Evolutionary conservation across 2,113 vertebrate species (phyloP).

Genomic region (Enhydra lutris): DNA sequence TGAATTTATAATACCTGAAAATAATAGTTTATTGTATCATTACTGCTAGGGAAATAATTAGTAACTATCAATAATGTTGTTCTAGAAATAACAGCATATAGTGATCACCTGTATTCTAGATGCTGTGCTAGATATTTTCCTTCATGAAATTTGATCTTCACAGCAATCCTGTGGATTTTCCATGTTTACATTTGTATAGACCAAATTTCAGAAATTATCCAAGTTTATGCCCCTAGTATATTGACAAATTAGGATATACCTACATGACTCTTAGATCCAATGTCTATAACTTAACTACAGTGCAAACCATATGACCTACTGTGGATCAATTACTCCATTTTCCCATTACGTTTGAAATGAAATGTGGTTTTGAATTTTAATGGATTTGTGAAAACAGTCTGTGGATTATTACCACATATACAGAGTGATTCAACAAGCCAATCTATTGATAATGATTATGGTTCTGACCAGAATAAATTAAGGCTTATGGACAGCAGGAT

Average conservation of each 20-base stretch:
- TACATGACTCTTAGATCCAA: neutral
- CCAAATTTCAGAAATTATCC: neutral
- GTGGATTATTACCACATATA: neutral
- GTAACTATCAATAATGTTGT: neutral
- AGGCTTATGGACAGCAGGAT: neutral
- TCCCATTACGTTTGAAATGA: neutral
- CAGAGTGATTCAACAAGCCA: neutral
- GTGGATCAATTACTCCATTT: neutral
- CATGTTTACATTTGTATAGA: neutral
- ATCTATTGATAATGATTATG: neutral
- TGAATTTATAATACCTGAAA: neutral
- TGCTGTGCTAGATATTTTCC: neutral
- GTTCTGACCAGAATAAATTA: neutral
- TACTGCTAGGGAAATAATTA: neutral
- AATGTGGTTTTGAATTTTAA: neutral
- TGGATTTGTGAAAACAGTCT: neutral
- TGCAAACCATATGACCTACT: neutral
- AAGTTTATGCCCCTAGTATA: neutral
- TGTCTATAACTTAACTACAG: neutral
- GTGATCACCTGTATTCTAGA: neutral
- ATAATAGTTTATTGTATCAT: neutral
- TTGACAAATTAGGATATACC: neutral
- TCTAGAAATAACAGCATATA: neutral
- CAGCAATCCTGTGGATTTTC: neutral
- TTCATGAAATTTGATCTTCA: neutral